Conservation (phyloP, 2,113 vertebrate species). For the Zapornia atra region DNA sequence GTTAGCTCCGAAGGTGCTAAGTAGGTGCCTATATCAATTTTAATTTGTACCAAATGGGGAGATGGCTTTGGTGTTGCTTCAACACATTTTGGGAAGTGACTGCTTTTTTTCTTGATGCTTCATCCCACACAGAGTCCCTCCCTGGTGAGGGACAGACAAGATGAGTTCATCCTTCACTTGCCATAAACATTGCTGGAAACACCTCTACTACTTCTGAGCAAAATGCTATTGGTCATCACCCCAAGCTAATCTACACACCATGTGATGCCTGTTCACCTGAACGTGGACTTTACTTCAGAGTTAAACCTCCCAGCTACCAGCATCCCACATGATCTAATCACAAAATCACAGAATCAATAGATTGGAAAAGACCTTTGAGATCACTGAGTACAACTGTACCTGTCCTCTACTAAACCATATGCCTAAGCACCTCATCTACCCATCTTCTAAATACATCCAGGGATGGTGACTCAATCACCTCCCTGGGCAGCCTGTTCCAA, state of each 20-base stretch:
- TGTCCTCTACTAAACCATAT: too few relatives aligned
- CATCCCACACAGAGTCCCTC: background rate
- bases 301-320: background rate
- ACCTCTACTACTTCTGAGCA: background rate
- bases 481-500: too few relatives aligned
- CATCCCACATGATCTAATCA: background rate
- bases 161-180: background rate
- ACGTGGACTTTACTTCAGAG: background rate
- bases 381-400: too few relatives aligned
- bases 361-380: too few relatives aligned
- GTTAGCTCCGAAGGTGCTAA: background rate
- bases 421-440: too few relatives aligned
- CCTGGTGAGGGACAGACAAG: background rate
- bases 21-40: background rate
- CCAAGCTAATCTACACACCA: background rate
- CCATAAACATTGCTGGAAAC: background rate
- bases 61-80: background rate
- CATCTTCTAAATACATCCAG: too few relatives aligned
- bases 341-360: too few relatives aligned
- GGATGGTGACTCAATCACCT: too few relatives aligned
- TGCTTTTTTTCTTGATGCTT: background rate
- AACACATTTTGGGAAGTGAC: background rate
- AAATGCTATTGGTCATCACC: background rate
- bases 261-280: background rate
- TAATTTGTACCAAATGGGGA: background rate